These are phyloP conservation scores for Globodera ellingtonae DNA, from an alignment of 1,140 invertebrate genomes.

Conservation along the genomic window DNA sequence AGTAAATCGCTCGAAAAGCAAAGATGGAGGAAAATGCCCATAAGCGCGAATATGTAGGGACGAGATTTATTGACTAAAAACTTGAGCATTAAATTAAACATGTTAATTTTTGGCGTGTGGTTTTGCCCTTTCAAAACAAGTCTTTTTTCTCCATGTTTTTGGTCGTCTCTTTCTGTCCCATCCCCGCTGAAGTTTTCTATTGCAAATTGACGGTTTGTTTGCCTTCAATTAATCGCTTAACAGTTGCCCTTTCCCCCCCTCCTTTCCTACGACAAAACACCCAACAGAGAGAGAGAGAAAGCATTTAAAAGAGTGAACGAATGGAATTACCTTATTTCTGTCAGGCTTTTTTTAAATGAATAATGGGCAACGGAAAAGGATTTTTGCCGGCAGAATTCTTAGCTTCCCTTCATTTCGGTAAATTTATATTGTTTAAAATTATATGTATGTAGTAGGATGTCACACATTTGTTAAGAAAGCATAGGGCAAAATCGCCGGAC, in stretches of 20 bases:
- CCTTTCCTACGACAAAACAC: neutral
- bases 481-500: neutral
- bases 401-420: neutral
- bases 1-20: too few relatives aligned
- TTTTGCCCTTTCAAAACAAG: too few relatives aligned
- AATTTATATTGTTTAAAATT: neutral
- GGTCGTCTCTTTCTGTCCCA: too few relatives aligned
- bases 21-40: too few relatives aligned
- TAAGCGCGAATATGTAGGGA: too few relatives aligned
- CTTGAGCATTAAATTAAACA: too few relatives aligned
- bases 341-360: neutral
- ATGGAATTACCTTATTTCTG: too few relatives aligned
- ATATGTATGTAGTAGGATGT: neutral
- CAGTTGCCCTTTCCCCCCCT: neutral
- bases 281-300: neutral
- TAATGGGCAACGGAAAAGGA: neutral
- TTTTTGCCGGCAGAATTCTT: neutral
- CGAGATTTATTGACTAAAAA: too few relatives aligned
- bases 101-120: too few relatives aligned
- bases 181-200: neutral
- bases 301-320: too few relatives aligned
- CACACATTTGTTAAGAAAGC: neutral
- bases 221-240: neutral
- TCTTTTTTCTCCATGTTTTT: too few relatives aligned
- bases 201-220: neutral